Evolutionary conservation across 2,888 invertebrate genomes (phyloP).

Genomic region (Apantesis nais): DNA sequence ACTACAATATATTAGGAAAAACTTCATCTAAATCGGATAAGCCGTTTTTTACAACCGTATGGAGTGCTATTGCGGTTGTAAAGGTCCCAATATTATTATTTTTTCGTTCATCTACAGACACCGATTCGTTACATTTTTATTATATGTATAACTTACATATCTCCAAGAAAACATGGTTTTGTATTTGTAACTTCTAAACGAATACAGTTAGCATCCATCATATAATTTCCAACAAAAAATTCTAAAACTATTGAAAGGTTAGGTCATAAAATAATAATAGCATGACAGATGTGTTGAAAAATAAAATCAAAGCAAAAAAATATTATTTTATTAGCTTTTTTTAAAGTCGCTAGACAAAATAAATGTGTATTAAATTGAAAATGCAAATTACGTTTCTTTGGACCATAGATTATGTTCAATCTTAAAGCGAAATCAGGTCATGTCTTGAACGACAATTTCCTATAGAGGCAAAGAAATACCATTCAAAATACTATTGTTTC

Average conservation of each 20-base stretch:
- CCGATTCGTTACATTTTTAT: no score
- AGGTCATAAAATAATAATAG: neutral
- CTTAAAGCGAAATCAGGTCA: conserved; percentile 54
- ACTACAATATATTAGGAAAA: no score
- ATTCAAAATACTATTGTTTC: conserved; percentile 21
- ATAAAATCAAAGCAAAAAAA: neutral
- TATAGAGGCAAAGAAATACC: conserved; percentile 38
- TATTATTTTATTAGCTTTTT: no score
- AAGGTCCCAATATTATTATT: no score
- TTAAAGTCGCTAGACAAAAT: neutral
- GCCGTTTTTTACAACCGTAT: no score
- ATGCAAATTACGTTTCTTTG: conserved; percentile 7
- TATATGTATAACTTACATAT: no score
- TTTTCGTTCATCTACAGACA: no score
- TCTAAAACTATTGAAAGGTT: no score
- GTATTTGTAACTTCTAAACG: neutral
- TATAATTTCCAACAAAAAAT: no score
- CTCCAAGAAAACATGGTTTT: neutral
- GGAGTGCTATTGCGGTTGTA: no score
- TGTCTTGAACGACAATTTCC: conserved; percentile 27
- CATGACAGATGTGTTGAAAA: neutral
- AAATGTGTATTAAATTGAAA: neutral
- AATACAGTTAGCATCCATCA: neutral
- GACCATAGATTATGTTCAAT: conserved; percentile 32
- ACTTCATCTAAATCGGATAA: no score